Percentiles rank a stretch among this genome's conserved stretches.
phyloP scores from a whole-genome alignment of 2,113 vertebrate genomes.

The Poecilia latipinna region DNA sequence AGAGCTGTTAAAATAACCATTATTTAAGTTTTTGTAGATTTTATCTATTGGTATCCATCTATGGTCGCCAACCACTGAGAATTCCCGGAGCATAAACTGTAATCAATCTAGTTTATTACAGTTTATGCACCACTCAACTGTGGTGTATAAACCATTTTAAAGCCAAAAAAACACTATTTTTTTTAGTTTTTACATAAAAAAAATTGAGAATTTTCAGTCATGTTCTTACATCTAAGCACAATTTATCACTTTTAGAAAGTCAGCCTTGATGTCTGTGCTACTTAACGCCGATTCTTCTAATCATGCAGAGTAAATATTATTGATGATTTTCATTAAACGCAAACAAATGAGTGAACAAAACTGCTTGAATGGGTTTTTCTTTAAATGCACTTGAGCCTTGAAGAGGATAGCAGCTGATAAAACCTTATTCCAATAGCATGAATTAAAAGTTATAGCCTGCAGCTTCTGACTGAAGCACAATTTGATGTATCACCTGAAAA shows the following conservation, averaged over 20 bases:
- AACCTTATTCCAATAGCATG: slow-evolving; percentile 18
- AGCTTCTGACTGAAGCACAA: slow-evolving; percentile 39
- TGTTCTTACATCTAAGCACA: background rate
- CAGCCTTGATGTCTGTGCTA: background rate
- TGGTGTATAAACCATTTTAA: too few species aligned
- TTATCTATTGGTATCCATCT: too few species aligned
- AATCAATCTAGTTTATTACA: too few species aligned
- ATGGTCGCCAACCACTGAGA: too few species aligned
- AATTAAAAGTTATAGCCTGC: slow-evolving; percentile 58
- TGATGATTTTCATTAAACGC: background rate
- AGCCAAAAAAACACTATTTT: too few species aligned
- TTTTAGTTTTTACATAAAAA: too few species aligned
- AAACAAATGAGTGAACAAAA: background rate
- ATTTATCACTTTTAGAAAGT: background rate
- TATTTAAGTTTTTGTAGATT: background rate
- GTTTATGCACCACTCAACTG: too few species aligned
- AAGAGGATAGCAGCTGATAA: slow-evolving; percentile 40
- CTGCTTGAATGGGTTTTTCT: slow-evolving; percentile 4
- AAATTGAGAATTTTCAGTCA: background rate
- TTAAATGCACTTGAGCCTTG: slow-evolving; percentile 28
- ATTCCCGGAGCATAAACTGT: too few species aligned
- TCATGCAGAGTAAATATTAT: background rate
- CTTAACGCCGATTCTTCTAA: background rate
- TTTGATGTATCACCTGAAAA: slow-evolving; percentile 52
- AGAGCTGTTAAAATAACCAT: too few species aligned